Evolutionary conservation across 1,140 invertebrate genomes (phyloP).

Genomic region (Melipona quadrifasciata): DNA sequence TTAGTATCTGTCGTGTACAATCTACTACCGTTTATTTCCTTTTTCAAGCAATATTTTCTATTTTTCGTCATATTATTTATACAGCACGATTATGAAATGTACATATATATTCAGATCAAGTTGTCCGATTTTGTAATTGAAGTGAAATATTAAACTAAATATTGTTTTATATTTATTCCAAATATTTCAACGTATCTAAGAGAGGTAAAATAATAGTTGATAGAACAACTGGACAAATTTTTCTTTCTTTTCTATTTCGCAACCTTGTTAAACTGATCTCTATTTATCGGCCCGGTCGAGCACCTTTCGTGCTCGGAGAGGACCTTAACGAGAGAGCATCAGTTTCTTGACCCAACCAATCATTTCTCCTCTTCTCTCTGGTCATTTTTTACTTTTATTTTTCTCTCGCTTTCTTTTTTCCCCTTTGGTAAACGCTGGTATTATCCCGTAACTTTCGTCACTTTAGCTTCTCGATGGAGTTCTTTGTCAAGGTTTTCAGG

Average conservation of each 20-base stretch:
- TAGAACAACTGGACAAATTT: constrained; percentile 27
- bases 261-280: constrained; percentile 63
- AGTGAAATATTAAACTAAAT: no score
- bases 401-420: background rate
- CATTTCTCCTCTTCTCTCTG: constrained; percentile 1
- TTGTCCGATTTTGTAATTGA: no score
- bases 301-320: constrained; percentile 11
- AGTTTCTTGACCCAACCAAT: constrained; percentile 47
- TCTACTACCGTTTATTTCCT: no score
- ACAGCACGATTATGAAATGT: no score
- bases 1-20: no score
- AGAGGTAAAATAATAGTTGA: background rate
- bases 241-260: constrained; percentile 25
- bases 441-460: constrained; percentile 23
- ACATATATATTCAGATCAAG: no score
- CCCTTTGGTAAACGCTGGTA: background rate
- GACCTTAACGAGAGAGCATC: constrained; percentile 69
- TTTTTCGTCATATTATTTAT: no score
- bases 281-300: constrained; percentile 66
- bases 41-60: no score
- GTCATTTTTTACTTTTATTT: background rate
- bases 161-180: background rate
- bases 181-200: background rate
- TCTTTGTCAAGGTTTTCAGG: background rate
- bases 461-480: background rate